phyloP scores from a whole-genome alignment of 2,113 vertebrate species.

The Sebastes schlegelii region DNA sequence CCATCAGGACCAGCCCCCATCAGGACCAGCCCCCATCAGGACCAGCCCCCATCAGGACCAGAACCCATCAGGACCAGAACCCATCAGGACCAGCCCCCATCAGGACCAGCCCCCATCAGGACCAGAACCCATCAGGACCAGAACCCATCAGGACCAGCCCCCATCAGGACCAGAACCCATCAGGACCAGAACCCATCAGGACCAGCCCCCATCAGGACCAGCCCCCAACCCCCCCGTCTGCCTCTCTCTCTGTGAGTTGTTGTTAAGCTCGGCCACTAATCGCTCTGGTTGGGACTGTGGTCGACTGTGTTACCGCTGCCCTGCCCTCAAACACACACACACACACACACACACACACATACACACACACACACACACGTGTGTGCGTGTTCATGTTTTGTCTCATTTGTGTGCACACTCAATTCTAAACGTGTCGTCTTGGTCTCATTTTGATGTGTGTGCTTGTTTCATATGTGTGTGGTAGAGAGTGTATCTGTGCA shows the following conservation, averaged over 20 bases:
- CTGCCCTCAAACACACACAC: slow-evolving; percentile 49
- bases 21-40: too few species aligned
- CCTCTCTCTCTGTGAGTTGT: slow-evolving; percentile 50
- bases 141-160: too few species aligned
- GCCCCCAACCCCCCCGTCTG: too few species aligned
- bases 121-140: too few species aligned
- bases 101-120: too few species aligned
- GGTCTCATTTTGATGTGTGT: neutral
- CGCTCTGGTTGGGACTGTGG: slow-evolving; percentile 67
- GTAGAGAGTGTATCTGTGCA: neutral
- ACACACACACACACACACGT: slow-evolving; percentile 23
- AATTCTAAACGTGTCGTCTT: slow-evolving; percentile 32
- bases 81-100: fast-evolving
- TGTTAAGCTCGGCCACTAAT: slow-evolving; percentile 74
- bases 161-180: too few species aligned
- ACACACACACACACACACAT: slow-evolving; percentile 22
- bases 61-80: too few species aligned
- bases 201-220: too few species aligned
- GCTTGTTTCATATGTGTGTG: slow-evolving; percentile 6
- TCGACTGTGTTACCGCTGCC: slow-evolving; percentile 51
- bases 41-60: too few species aligned
- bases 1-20: too few species aligned
- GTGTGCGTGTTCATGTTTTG: slow-evolving; percentile 12
- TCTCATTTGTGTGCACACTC: slow-evolving; percentile 44
- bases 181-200: too few species aligned